Base-by-base conservation (phyloP, 2,113 vertebrate species). In the Eptatretus burgeri region DNA sequence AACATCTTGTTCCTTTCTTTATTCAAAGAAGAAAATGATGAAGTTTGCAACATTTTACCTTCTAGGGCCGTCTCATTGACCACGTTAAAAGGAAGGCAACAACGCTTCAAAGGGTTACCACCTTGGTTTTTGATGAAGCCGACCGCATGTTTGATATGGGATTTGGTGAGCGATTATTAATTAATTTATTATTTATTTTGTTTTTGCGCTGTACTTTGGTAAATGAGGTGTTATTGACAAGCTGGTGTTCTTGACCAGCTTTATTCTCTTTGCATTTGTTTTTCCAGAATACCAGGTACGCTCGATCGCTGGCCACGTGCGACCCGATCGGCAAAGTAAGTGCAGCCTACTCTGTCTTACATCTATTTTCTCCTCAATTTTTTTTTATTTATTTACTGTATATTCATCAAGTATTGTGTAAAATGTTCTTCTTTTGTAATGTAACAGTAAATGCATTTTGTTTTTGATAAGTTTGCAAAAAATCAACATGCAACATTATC, bases 121-220 rank as follows among this genome's bases (percentile, higher is more conserved):
- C 94, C 74, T 78, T 98, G 68, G 91, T 98, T 63, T 98, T 98
- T 73, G 91, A 98, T 72, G 91, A 98, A 77, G 91, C 91, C 13
- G 91, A 98, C 73, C 80, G 89, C 65, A 98, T 98, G 91, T 98
- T 98, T 71, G 91, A 98, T 66, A 98, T 98, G 91, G 91, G 91
- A 2, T 98, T 98, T 67, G 91, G 91, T 98, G 77, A 13, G 82
- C 75, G 62, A 50, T 19, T n/a, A n/a, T n/a, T n/a, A n/a, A n/a
- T n/a, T n/a, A n/a, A n/a, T n/a, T n/a, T 41, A 41, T 41, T 41
- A 41, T 5, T 5, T 41, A 41, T 41, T 5, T 41, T 7, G 7
- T 41, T 41, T 41, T 41, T 5, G 27, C 27, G 27, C 27, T 41
- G n/a, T 5, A 5, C 17, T 17, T 62, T 63, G 2, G 18, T 49